Evolutionary conservation across 2,797 vertebrate genomes (phyloP).

Genomic region (Erethizon dorsatum): DNA sequence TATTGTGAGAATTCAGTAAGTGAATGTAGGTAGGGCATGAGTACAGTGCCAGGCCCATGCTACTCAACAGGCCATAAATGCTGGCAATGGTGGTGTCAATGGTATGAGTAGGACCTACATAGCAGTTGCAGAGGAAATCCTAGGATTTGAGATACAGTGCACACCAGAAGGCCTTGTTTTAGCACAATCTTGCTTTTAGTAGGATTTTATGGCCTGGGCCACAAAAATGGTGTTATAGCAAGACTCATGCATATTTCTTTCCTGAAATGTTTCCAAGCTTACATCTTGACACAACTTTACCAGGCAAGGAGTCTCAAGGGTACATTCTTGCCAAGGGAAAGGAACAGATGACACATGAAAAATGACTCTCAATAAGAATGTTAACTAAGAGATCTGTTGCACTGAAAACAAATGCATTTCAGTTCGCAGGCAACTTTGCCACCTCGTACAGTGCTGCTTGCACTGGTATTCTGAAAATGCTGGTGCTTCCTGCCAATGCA

Average conservation of each 20-base stretch:
- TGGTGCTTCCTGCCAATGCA: not conserved
- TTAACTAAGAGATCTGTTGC: constrained; percentile 6
- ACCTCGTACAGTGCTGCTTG: not conserved
- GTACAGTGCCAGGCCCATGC: not conserved
- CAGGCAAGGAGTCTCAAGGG: constrained; percentile 16
- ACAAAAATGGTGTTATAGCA: not conserved
- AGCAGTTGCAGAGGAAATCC: not conserved
- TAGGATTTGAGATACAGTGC: not conserved
- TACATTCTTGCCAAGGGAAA: constrained; percentile 25
- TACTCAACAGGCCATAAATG: not conserved
- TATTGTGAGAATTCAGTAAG: not conserved
- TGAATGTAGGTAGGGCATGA: not conserved
- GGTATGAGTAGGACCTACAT: not conserved
- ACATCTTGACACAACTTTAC: constrained; percentile 22
- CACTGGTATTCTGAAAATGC: not conserved
- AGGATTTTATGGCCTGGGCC: not conserved
- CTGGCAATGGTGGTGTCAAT: not conserved
- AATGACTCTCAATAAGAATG: not conserved
- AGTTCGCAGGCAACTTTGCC: not conserved
- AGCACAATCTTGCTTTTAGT: not conserved
- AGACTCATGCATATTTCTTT: constrained; percentile 36
- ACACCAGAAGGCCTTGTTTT: not conserved
- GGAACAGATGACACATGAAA: constrained; percentile 53
- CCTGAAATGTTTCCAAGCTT: constrained; percentile 59
- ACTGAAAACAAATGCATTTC: not conserved